phyloP scores from a whole-genome alignment of 2,113 vertebrate species.

The Spermophilus dauricus region DNA sequence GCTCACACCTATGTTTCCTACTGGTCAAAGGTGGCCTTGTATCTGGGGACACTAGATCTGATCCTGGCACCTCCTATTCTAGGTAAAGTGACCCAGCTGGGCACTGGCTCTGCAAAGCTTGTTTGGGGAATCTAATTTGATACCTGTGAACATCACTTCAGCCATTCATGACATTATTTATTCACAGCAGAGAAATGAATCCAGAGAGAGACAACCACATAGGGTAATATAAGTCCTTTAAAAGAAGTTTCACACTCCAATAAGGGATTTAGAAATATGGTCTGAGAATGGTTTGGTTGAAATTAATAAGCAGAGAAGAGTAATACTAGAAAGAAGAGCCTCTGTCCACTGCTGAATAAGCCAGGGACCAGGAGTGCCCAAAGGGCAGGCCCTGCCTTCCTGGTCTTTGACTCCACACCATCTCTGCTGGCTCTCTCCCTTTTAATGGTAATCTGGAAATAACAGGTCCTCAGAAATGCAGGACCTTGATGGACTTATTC shows the following conservation, averaged over 20 bases:
- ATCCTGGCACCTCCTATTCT: not conserved
- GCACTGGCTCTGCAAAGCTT: not conserved
- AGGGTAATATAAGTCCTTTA: not conserved
- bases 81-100: not conserved
- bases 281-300: not conserved
- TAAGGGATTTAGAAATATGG: not conserved
- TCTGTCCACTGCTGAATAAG: no score
- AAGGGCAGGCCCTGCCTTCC: not conserved
- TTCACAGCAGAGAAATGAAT: not conserved
- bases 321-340: fast-evolving
- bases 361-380: no score
- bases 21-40: no score
- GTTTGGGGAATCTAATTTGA: not conserved
- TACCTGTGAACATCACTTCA: not conserved
- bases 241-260: not conserved
- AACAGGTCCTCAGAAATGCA: not conserved
- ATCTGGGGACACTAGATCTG: not conserved
- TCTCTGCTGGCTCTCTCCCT: fast-evolving
- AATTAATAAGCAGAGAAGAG: not conserved
- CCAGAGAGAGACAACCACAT: not conserved
- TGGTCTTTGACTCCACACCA: fast-evolving
- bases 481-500: no score
- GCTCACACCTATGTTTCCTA: not conserved
- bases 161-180: not conserved
- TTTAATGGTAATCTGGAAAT: fast-evolving